Evolutionary conservation across 2,797 vertebrate species (phyloP).

Genomic region (Artibeus lituratus): DNA sequence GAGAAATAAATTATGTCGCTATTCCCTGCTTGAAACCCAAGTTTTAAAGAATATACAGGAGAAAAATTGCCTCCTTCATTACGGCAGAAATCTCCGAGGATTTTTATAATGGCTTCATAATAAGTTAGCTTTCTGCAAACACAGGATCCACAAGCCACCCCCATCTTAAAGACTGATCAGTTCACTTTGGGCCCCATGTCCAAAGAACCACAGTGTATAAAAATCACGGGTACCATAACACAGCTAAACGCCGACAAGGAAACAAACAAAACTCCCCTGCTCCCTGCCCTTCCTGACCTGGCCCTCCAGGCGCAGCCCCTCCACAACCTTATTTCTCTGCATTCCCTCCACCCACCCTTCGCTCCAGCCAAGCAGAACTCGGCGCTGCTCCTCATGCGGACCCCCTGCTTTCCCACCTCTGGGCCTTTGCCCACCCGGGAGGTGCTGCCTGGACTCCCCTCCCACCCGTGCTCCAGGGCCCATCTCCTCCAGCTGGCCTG

Average conservation of each 20-base stretch:
- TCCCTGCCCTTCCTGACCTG: not conserved
- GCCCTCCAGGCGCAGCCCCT: not conserved
- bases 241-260: not conserved
- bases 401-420: not conserved
- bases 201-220: not conserved
- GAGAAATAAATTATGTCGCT: conserved; percentile 82
- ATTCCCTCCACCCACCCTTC: not conserved
- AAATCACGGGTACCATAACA: not conserved
- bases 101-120: conserved; percentile 74
- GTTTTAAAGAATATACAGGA: conserved; percentile 74
- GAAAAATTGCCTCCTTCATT: conserved; percentile 76
- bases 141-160: not conserved
- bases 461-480: not conserved
- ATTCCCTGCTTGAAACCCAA: conserved; percentile 73
- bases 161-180: not conserved
- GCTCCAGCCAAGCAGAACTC: not conserved
- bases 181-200: not conserved
- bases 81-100: conserved; percentile 73
- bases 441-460: not conserved
- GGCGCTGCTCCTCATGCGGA: not conserved
- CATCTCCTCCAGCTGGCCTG: not conserved
- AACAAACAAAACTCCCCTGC: not conserved
- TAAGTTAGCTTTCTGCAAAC: conserved; percentile 76
- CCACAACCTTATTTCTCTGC: not conserved
- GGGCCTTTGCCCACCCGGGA: accelerated